Evolutionary conservation across 2,797 vertebrate species (phyloP).

Genomic region (Bryconaethiops microstoma): DNA sequence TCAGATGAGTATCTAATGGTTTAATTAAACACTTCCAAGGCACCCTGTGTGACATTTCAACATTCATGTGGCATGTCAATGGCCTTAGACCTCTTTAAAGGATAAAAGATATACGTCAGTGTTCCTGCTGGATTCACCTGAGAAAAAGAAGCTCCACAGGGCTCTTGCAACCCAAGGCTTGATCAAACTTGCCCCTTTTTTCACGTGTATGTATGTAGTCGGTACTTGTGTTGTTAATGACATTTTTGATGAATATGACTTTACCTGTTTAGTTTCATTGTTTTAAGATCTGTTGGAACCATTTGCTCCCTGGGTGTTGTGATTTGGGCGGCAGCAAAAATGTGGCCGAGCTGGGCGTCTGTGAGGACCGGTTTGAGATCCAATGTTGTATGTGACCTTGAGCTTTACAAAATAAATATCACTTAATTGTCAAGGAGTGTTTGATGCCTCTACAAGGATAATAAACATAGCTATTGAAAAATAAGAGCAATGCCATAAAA

Average conservation of each 20-base stretch:
- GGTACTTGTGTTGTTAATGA: neutral
- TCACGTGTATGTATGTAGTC: neutral
- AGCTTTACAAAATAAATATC: too few species aligned
- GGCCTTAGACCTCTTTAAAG: constrained; percentile 11
- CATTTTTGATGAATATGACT: neutral
- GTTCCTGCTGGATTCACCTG: constrained; percentile 29
- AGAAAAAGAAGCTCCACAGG: neutral
- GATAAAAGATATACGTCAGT: neutral
- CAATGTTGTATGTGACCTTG: too few species aligned
- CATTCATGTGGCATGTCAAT: neutral
- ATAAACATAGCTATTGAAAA: neutral
- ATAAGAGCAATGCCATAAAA: too few species aligned
- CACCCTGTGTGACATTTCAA: neutral
- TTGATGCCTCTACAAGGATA: neutral
- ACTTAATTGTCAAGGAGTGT: too few species aligned
- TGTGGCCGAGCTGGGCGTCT: too few species aligned
- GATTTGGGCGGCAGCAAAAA: too few species aligned
- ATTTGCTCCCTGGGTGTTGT: too few species aligned
- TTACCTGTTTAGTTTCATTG: neutral
- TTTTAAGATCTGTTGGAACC: too few species aligned
- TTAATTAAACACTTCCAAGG: constrained; percentile 13
- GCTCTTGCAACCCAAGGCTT: neutral
- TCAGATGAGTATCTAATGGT: constrained; percentile 22
- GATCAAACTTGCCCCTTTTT: constrained; percentile 21
- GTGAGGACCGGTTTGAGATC: too few species aligned